Base-by-base conservation (phyloP, 2,113 vertebrate genomes). In the Actenoides lindsayi region DNA sequence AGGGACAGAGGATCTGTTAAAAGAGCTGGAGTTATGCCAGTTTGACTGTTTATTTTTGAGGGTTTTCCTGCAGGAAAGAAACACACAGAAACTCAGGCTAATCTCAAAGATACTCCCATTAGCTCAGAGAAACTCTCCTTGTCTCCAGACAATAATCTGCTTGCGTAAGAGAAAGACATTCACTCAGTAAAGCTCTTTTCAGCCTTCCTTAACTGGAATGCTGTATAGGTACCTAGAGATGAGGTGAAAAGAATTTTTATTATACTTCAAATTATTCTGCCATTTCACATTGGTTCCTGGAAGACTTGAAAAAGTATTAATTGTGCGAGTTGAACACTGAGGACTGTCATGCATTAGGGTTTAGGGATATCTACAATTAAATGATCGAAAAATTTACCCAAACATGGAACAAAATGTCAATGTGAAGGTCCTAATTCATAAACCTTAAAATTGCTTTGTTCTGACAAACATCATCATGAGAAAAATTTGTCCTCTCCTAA, bases 261-360 rank as follows among this genome's bases (percentile, higher is more conserved):
- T 63, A 41, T 23, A 19, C 31, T 83, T 84, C 17, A 75, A 78
- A 90, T 71, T 67, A 28, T 70, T 91, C 42, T 90, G 42, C 7
- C 6, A 19, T 70, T 82, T 84, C 57, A 87, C 17, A 20, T 68
- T 41, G 46, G 16, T 60, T 91, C 24, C 39, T 56, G 30, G 35
- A 4, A 92, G 16, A 51, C 35, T 48, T 48, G 4, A 59, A 20
- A 82, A 87, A 79, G 14, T 60, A 50, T 28, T 71, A 70, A 39
- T 27, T 23, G 8, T 56, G 7, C 8, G 9, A 89, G 6, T 41
- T 71, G 67, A 84, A 91, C 84, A 75, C 6, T 31, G 23, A 44
- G 6, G 27, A 51, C 7, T 70, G 13, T 54, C 2, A 1, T 13
- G 13, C 33, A 48, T 41, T 33, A 31, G 5, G 0, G 1, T 71